Conservation (phyloP, 2,888 invertebrate genomes). For the Pollenia angustigena region DNA sequence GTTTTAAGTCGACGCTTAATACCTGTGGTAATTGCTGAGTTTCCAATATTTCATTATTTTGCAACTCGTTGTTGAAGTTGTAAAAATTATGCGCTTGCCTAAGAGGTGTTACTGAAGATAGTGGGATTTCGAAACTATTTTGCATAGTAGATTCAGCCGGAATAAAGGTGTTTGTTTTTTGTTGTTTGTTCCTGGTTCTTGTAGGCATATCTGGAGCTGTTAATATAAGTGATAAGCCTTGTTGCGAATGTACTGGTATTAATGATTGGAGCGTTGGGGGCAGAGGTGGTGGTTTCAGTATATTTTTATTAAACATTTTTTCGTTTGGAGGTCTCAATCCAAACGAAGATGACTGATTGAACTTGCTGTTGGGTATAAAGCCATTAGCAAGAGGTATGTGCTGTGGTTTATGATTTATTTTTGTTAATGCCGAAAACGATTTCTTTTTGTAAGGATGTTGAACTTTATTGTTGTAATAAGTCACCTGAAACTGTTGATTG, state of each 20-base stretch:
- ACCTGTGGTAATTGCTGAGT: slow-evolving; percentile 79
- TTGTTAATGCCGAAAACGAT: neutral
- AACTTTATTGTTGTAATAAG: slow-evolving; percentile 66
- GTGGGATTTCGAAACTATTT: neutral
- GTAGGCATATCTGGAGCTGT: slow-evolving; percentile 15
- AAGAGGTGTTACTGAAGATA: neutral
- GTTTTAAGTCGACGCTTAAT: slow-evolving; percentile 79
- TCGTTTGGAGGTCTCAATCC: slow-evolving; percentile 40
- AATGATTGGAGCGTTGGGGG: neutral
- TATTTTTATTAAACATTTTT: slow-evolving; percentile 66
- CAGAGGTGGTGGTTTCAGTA: slow-evolving; percentile 75
- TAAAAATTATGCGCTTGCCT: slow-evolving; percentile 35
- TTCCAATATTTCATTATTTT: slow-evolving; percentile 79
- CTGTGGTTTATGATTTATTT: slow-evolving; percentile 11
- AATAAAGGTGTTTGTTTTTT: neutral
- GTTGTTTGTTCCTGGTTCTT: neutral
- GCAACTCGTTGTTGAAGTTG: slow-evolving; percentile 70
- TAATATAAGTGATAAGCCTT: slow-evolving; percentile 21
- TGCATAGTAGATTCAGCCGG: neutral
- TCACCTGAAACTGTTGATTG: slow-evolving; percentile 47
- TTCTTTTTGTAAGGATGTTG: slow-evolving; percentile 59
- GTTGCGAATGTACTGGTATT: neutral
- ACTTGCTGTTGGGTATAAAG: neutral
- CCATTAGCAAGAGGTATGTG: slow-evolving; percentile 23
- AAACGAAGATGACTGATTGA: neutral